Conservation (phyloP, 2,797 vertebrate species). For the Craterocephalus amniculus region DNA sequence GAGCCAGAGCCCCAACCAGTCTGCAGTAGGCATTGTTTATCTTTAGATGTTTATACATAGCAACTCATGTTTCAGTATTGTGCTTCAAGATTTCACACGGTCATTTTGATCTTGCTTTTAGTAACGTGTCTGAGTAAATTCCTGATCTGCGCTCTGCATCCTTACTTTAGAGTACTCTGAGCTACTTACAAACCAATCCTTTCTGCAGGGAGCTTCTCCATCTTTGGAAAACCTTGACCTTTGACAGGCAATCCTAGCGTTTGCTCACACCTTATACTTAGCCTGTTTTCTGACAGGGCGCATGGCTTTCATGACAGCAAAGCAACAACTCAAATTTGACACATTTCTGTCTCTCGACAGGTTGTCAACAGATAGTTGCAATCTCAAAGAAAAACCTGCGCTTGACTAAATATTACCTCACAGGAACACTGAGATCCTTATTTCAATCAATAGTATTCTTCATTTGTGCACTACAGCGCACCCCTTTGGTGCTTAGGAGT, state of each 20-base stretch:
- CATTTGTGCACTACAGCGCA: background rate
- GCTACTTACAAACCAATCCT: background rate
- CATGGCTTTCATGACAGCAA: conserved; percentile 13
- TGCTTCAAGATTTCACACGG: background rate
- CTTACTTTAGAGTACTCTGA: background rate
- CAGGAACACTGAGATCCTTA: background rate
- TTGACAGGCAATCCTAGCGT: conserved; percentile 12
- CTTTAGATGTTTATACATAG: background rate
- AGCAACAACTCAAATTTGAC: conserved; percentile 1
- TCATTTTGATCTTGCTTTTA: background rate
- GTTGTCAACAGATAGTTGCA: background rate
- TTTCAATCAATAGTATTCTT: background rate
- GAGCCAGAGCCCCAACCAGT: conserved; percentile 64
- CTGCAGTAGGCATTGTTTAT: conserved; percentile 66
- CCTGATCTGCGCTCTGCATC: background rate
- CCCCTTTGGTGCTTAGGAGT: background rate
- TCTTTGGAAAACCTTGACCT: conserved; percentile 33
- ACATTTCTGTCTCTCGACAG: background rate
- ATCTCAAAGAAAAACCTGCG: background rate
- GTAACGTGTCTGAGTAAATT: background rate
- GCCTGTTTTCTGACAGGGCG: conserved; percentile 18
- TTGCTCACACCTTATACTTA: conserved; percentile 21
- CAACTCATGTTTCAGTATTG: background rate
- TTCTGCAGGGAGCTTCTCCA: conserved; percentile 17
- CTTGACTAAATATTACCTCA: background rate